These are phyloP conservation scores for Latrodectus geometricus DNA, from an alignment of 1,140 invertebrate species.

Conservation along the genomic window DNA sequence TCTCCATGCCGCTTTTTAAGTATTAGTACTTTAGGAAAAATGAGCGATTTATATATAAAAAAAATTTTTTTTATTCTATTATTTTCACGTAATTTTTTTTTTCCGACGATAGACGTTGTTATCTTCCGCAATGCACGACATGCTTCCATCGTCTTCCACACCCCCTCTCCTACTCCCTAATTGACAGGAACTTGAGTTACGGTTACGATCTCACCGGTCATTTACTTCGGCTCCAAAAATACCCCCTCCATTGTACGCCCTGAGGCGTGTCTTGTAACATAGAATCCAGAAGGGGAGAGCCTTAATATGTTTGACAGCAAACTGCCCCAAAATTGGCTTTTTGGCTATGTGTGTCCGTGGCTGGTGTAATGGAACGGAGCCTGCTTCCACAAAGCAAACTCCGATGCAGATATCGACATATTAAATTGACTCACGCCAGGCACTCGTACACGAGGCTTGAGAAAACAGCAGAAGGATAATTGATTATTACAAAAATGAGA, in stretches of 20 bases:
- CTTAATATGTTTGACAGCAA: conserved; percentile 6
- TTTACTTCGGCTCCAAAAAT: conserved; percentile 8
- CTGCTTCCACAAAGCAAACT: no score
- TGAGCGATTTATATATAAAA: no score
- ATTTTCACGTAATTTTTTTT: no score
- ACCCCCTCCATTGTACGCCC: background rate
- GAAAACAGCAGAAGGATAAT: no score
- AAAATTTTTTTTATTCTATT: no score
- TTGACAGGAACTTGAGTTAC: conserved; percentile 7
- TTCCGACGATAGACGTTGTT: no score
- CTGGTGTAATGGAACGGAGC: conserved; percentile 2
- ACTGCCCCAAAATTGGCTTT: background rate
- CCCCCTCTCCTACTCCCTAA: background rate
- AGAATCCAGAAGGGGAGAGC: background rate
- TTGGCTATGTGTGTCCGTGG: background rate
- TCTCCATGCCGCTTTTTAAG: no score
- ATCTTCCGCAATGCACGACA: background rate
- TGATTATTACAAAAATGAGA: no score
- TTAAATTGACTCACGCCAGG: no score
- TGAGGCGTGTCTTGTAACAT: conserved; percentile 8
- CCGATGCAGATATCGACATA: no score
- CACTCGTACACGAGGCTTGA: no score
- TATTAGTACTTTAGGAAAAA: no score
- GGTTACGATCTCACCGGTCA: conserved; percentile 10
- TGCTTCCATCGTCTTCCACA: background rate